phyloP scores from a whole-genome alignment of 2,888 invertebrate genomes.

The Callinectes sapidus region DNA sequence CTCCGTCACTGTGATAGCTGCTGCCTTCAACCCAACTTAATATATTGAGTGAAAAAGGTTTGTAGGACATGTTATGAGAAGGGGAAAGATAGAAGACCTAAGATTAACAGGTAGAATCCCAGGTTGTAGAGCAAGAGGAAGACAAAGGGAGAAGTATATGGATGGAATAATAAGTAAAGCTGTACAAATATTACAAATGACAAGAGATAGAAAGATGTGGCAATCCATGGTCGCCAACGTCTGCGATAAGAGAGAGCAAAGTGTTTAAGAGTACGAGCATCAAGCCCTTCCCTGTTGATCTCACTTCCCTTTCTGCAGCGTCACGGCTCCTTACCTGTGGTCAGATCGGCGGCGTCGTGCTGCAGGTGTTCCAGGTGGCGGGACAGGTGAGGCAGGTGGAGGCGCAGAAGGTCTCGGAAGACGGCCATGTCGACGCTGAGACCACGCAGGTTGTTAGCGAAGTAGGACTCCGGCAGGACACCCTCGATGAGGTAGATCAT shows the following conservation, averaged over 20 bases:
- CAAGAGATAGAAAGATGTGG: too few relatives aligned
- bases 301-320: background rate
- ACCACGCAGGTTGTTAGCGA: conserved; percentile 95
- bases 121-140: too few relatives aligned
- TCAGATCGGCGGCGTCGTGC: conserved; percentile 85
- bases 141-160: too few relatives aligned
- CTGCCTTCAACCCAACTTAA: background rate
- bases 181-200: too few relatives aligned
- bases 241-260: too few relatives aligned
- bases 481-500: conserved; percentile 96
- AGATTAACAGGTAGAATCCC: too few relatives aligned
- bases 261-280: too few relatives aligned
- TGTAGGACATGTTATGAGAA: too few relatives aligned
- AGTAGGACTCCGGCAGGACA: conserved; percentile 94
- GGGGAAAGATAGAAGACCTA: too few relatives aligned
- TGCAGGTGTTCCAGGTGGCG: conserved; percentile 94
- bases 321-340: conserved; percentile 77
- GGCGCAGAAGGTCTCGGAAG: conserved; percentile 91
- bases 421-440: conserved; percentile 99
- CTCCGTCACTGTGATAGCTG: background rate
- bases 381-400: conserved; percentile 90
- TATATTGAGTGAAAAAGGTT: background rate
- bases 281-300: background rate
- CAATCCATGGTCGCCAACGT: too few relatives aligned
- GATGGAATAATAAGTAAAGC: too few relatives aligned